Evolutionary conservation across 2,888 invertebrate genomes (phyloP).

Genomic region (Rhorus exstirpatorius): DNA sequence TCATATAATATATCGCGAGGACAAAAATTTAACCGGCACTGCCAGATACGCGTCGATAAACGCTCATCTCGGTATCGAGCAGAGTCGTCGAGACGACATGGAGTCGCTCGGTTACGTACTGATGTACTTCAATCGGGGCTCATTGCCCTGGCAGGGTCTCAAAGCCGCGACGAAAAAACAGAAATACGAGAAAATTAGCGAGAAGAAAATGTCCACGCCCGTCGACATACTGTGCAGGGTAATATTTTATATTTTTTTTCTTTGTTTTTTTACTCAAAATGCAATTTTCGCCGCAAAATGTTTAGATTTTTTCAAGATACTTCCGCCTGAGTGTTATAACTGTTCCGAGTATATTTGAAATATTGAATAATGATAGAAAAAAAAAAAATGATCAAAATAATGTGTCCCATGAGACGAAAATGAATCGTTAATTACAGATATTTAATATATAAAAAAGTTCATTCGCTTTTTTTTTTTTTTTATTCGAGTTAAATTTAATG

Average conservation of each 20-base stretch:
- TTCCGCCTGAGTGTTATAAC: no score
- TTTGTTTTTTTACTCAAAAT: no score
- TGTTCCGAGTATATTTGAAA: no score
- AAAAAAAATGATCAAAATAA: no score
- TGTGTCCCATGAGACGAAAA: no score
- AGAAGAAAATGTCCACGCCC: conserved; percentile 99
- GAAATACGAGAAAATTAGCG: conserved; percentile 99
- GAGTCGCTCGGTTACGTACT: conserved; percentile 99
- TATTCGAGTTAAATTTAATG: no score
- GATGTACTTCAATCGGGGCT: conserved; percentile 99
- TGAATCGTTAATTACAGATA: no score
- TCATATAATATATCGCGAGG: conserved; percentile 98
- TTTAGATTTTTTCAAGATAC: no score
- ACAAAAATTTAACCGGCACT: conserved; percentile 96
- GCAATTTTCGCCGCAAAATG: neutral
- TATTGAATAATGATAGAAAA: no score
- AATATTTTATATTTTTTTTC: conserved; percentile 76
- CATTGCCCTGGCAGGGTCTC: conserved; percentile 98
- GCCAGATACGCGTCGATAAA: conserved; percentile 99
- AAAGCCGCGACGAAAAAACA: conserved; percentile 99
- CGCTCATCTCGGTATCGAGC: conserved; percentile 99
- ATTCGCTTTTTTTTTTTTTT: no score
- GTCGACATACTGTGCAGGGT: conserved; percentile 99
- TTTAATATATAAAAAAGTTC: no score
- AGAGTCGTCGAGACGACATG: conserved; percentile 99